Evolutionary conservation across 2,797 vertebrate genomes (phyloP).

Genomic region (Hylomyscus alleni): DNA sequence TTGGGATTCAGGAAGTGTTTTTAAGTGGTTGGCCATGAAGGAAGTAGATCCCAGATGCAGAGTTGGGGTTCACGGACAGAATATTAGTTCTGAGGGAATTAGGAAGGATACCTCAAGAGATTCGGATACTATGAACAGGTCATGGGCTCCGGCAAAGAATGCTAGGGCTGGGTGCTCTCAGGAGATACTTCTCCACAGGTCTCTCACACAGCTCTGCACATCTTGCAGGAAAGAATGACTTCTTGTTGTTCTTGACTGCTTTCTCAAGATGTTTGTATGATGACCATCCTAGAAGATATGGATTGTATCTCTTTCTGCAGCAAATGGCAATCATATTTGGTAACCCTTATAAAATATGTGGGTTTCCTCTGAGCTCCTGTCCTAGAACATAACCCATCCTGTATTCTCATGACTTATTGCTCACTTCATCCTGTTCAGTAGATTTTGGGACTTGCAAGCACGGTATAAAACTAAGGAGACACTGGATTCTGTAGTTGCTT

Average conservation of each 20-base stretch:
- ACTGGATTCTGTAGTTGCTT: not conserved
- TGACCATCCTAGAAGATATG: not conserved
- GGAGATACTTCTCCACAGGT: not conserved
- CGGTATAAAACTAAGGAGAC: not conserved
- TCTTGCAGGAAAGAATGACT: not conserved
- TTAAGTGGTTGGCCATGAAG: not conserved
- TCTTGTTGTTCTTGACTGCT: not conserved
- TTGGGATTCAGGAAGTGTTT: not conserved
- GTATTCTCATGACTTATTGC: not conserved
- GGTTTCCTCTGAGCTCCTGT: conserved; percentile 5
- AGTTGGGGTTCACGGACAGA: not conserved
- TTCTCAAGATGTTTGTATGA: conserved; percentile 37
- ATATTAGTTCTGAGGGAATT: conserved; percentile 9
- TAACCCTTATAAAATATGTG: conserved; percentile 31
- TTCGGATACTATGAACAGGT: not conserved
- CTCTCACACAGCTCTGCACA: not conserved
- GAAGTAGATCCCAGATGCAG: not conserved
- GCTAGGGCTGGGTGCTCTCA: not conserved
- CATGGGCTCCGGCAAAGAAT: not conserved
- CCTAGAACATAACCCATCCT: not conserved
- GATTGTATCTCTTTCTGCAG: conserved; percentile 15
- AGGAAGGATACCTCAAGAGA: not conserved
- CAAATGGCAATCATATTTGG: not conserved
- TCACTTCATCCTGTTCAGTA: not conserved
- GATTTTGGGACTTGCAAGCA: not conserved